These are phyloP conservation scores for Onychomys leucogaster DNA, from an alignment of 2,797 vertebrate species.

Conservation along the genomic window DNA sequence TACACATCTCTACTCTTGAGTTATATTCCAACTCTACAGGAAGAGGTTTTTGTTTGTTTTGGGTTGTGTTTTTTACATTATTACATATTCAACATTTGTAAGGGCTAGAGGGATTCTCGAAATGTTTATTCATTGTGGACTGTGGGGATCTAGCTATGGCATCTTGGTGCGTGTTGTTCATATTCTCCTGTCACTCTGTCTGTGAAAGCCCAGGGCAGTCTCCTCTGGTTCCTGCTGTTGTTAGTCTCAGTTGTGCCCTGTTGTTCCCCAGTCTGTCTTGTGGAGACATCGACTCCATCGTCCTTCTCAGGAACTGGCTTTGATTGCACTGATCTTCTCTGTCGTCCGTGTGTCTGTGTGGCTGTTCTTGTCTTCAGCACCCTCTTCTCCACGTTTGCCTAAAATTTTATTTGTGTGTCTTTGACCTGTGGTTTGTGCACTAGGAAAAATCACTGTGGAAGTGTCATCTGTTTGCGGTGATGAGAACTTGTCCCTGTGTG, in stretches of 20 bases:
- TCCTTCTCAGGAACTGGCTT: neutral
- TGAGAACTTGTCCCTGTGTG: neutral
- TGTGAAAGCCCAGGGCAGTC: too few species aligned
- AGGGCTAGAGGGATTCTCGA: neutral
- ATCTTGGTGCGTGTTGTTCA: neutral
- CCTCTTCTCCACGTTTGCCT: neutral
- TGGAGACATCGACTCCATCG: neutral
- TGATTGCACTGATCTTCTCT: neutral
- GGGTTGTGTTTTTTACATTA: neutral
- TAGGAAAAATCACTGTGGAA: too few species aligned
- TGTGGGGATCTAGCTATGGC: neutral
- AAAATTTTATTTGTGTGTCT: neutral
- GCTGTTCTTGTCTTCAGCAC: neutral
- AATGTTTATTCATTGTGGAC: neutral
- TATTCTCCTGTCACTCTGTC: neutral
- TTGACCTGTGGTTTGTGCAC: neutral
- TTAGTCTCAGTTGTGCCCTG: too few species aligned
- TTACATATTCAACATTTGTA: neutral
- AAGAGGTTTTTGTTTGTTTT: neutral
- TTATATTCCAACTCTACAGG: neutral
- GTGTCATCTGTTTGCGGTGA: fast-evolving
- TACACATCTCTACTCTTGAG: neutral
- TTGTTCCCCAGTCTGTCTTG: neutral
- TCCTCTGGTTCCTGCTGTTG: neutral
- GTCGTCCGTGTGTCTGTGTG: neutral